Conservation (phyloP, 2,797 vertebrate genomes). For the Centropyge bicolor region DNA sequence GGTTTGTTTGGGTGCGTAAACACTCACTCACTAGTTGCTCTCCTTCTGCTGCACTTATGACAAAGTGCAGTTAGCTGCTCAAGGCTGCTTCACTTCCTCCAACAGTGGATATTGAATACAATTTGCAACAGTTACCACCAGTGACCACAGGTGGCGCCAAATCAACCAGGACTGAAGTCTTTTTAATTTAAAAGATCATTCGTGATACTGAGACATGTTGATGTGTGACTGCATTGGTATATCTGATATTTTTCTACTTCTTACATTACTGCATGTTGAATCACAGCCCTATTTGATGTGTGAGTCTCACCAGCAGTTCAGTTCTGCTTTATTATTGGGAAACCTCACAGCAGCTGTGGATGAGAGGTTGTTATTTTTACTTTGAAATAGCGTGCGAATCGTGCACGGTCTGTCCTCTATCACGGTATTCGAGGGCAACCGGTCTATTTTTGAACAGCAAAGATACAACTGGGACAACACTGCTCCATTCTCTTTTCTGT, state of each 20-base stretch:
- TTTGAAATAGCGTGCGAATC: constrained; percentile 54
- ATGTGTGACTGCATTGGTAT: background rate
- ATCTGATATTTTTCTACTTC: background rate
- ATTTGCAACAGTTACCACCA: background rate
- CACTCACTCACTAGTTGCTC: constrained; percentile 2
- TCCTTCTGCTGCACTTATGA: constrained; percentile 17
- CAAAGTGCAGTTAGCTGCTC: constrained; percentile 4
- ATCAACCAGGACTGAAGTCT: background rate
- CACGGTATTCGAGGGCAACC: constrained; percentile 65
- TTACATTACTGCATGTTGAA: background rate
- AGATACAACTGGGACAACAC: constrained; percentile 69
- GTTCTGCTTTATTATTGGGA: too few species aligned
- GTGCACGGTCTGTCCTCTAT: constrained; percentile 56
- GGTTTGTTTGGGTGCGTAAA: constrained; percentile 22
- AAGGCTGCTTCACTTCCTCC: constrained; percentile 5
- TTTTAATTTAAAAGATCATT: background rate
- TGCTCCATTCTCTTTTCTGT: constrained; percentile 53
- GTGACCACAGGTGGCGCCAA: background rate
- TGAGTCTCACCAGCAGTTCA: background rate
- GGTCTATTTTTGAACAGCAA: constrained; percentile 75
- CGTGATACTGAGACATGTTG: background rate
- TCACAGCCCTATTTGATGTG: background rate
- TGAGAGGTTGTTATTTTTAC: constrained; percentile 37
- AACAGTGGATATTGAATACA: background rate
- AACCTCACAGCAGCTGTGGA: constrained; percentile 20